Evolutionary conservation across 2,888 invertebrate species (phyloP).

Genomic region (Pelosia muscerda): DNA sequence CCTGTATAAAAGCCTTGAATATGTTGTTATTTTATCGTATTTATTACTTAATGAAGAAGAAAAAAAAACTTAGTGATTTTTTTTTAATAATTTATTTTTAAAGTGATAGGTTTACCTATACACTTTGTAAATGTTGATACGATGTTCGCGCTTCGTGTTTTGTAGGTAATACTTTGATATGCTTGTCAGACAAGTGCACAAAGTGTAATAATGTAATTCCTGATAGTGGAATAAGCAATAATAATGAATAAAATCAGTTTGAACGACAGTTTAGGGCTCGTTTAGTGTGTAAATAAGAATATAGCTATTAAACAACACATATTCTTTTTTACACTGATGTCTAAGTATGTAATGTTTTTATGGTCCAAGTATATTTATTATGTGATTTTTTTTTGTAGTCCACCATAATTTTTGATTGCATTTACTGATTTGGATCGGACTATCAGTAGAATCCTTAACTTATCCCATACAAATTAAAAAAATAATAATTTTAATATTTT

Average conservation of each 20-base stretch:
- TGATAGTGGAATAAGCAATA: conserved; percentile 74
- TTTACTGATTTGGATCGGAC: too few species aligned
- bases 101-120: conserved; percentile 69
- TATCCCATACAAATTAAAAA: too few species aligned
- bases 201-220: conserved; percentile 69
- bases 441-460: too few species aligned
- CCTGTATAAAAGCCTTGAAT: conserved; percentile 68
- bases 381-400: background rate
- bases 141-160: conserved; percentile 50
- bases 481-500: too few species aligned
- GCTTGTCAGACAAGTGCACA: conserved; percentile 85
- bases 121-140: conserved; percentile 53
- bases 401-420: background rate
- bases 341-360: background rate
- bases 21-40: conserved; percentile 76
- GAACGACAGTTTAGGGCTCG: conserved; percentile 46
- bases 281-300: conserved; percentile 37
- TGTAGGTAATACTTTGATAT: conserved; percentile 71
- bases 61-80: conserved; percentile 72
- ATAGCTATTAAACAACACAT: conserved; percentile 28
- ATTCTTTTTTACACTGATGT: conserved; percentile 27
- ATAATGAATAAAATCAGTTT: conserved; percentile 47
- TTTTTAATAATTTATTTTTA: conserved; percentile 82
- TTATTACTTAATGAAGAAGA: conserved; percentile 72
- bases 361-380: background rate